phyloP scores from a whole-genome alignment of 2,888 invertebrate species.

The Trissolcus brochymenae region DNA sequence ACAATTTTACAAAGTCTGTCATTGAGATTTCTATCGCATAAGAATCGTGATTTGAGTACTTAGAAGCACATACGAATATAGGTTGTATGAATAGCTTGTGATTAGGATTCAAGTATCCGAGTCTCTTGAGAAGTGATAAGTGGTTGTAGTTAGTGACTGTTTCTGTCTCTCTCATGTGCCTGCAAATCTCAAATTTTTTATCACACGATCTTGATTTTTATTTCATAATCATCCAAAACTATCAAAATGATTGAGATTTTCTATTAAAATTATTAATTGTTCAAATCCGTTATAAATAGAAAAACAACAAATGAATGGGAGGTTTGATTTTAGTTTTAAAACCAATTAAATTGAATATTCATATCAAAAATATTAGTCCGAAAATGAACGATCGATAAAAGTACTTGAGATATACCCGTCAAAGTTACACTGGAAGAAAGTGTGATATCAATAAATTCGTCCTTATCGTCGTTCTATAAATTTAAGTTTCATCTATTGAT shows the following conservation, averaged over 20 bases:
- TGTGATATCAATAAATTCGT: constrained; percentile 56
- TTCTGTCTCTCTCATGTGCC: constrained; percentile 28
- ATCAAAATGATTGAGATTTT: background rate
- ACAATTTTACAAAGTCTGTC: too few species aligned
- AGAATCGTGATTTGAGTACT: constrained; percentile 38
- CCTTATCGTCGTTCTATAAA: constrained; percentile 55
- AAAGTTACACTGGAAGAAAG: constrained; percentile 41
- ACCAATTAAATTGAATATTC: background rate
- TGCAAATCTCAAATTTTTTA: constrained; percentile 7
- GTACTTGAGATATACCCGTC: constrained; percentile 22
- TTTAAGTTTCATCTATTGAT: constrained; percentile 48
- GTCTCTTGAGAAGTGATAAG: constrained; percentile 53
- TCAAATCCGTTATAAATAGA: too few species aligned
- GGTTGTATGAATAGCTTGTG: constrained; percentile 55
- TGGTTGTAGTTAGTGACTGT: constrained; percentile 57
- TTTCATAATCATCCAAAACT: background rate
- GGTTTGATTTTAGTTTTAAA: background rate
- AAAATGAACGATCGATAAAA: background rate
- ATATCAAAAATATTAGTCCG: background rate
- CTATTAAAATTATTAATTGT: too few species aligned
- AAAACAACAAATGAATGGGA: too few species aligned
- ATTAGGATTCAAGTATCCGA: constrained; percentile 54
- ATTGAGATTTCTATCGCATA: background rate
- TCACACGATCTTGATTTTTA: background rate
- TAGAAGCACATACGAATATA: constrained; percentile 36